phyloP scores from a whole-genome alignment of 1,140 invertebrate genomes.

The Drosophila saltans region DNA sequence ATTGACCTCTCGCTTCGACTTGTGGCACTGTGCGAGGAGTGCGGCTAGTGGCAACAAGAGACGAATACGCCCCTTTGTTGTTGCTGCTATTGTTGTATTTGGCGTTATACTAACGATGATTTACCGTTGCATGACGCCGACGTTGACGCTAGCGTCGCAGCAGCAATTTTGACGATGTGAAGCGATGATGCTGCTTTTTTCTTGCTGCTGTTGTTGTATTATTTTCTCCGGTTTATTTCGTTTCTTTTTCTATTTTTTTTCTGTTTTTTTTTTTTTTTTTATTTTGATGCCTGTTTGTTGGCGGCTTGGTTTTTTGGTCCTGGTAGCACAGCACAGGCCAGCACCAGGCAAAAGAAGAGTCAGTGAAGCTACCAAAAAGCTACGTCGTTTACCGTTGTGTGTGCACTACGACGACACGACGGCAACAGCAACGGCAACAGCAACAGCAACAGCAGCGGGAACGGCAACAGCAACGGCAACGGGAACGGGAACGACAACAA shows the following conservation, averaged over 20 bases:
- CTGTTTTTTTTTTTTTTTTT: background rate
- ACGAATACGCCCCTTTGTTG: slow-evolving; percentile 57
- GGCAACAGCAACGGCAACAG: slow-evolving; percentile 47
- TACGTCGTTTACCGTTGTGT: slow-evolving; percentile 47
- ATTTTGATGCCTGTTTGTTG: slow-evolving; percentile 23
- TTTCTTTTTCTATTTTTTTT: background rate
- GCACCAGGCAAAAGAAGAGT: slow-evolving; percentile 20
- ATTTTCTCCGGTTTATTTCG: slow-evolving; percentile 18
- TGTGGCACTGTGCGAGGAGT: slow-evolving; percentile 19
- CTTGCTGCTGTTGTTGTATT: slow-evolving; percentile 22
- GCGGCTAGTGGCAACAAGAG: slow-evolving; percentile 29
- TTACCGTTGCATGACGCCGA: slow-evolving; percentile 67
- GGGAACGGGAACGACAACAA: slow-evolving; percentile 4
- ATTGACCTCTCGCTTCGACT: slow-evolving; percentile 8
- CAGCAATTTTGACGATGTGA: slow-evolving; percentile 20
- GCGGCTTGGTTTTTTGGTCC: slow-evolving; percentile 50
- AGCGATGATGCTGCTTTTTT: slow-evolving; percentile 17
- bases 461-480: slow-evolving; percentile 21
- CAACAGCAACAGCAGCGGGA: slow-evolving; percentile 29
- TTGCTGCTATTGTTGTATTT: background rate
- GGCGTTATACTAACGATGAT: slow-evolving; percentile 40
- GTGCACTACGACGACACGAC: slow-evolving; percentile 60
- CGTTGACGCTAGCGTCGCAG: slow-evolving; percentile 32
- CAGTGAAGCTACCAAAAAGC: slow-evolving; percentile 8
- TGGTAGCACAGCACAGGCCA: slow-evolving; percentile 33